phyloP scores from a whole-genome alignment of 1,140 invertebrate genomes.

The Hyles euphorbiae region DNA sequence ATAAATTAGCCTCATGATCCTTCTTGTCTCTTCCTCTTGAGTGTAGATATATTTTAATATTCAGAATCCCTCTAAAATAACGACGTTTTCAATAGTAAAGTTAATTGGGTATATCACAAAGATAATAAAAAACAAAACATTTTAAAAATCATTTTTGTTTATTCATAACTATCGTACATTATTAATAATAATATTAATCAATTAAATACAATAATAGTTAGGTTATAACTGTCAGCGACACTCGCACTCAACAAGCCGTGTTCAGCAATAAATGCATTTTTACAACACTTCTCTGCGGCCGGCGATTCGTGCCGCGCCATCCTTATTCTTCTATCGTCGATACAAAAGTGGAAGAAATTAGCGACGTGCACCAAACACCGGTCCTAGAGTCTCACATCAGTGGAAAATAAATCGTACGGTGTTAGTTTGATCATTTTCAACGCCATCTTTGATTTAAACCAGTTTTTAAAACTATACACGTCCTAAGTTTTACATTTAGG shows the following conservation, averaged over 20 bases:
- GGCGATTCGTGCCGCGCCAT: background rate
- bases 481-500: too few species aligned
- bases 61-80: too few species aligned
- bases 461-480: too few species aligned
- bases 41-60: too few species aligned
- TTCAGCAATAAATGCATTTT: slow-evolving; percentile 42
- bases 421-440: too few species aligned
- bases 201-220: slow-evolving; percentile 51
- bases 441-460: too few species aligned
- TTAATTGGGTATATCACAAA: too few species aligned
- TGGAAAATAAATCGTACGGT: too few species aligned
- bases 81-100: too few species aligned
- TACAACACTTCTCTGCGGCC: background rate
- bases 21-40: too few species aligned
- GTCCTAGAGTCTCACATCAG: background rate
- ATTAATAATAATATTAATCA: slow-evolving; percentile 66
- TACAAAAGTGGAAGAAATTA: background rate
- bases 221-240: slow-evolving; percentile 41
- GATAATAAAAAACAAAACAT: slow-evolving; percentile 13
- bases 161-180: slow-evolving; percentile 71
- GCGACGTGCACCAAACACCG: background rate
- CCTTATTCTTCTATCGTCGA: background rate
- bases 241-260: slow-evolving; percentile 43
- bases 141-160: slow-evolving; percentile 65
- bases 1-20: too few species aligned